Base-by-base conservation (phyloP, 1,140 invertebrate genomes). In the Brachionus plicatilis region DNA sequence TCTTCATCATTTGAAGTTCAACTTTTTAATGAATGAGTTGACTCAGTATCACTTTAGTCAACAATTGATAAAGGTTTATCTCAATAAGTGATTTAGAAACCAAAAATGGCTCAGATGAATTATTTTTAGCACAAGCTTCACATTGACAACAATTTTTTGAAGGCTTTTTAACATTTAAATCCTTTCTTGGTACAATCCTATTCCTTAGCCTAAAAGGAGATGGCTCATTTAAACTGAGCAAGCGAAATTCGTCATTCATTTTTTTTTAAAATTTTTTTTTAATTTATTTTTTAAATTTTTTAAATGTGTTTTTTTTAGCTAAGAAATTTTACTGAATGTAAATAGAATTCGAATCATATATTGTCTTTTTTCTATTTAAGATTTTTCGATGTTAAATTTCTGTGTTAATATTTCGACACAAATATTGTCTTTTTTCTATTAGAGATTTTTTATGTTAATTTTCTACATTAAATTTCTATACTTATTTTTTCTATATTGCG, bases 341-440 rank as follows among this genome's bases (percentile, higher is more conserved):
- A 8, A 27, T 27, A 65, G 17, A 65, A 24, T 65, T 65, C 56
- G 56, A 65, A 0, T 24, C 8, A 65, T 24, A 65, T 24, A 65
- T 65, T 65, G 56, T 65, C 56, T 65, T 65, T 65, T 65, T 65
- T 65, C 56, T 65, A 65, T 65, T 65, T 24, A 65, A 65, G n/a
- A 65, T 65, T 65, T 65, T 65, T 65, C 56, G 8, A 65, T 65
- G 24, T 65, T 65, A 47, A 47, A 2, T 47, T 47, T 47, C 45
- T 47, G 4, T 5, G 3, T 47, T 47, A 47, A 47, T n/a, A n/a
- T n/a, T n/a, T n/a, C n/a, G n/a, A n/a, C n/a, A n/a, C n/a, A n/a
- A n/a, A n/a, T n/a, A n/a, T n/a, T n/a, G n/a, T n/a, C n/a, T n/a
- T n/a, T n/a, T n/a, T n/a, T n/a, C n/a, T n/a, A n/a, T n/a, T n/a